A percentile compares a stretch with the other conserved stretches of the same genome.
phyloP scores from a whole-genome alignment of 2,888 invertebrate genomes.

The Eristalis arbustorum region DNA sequence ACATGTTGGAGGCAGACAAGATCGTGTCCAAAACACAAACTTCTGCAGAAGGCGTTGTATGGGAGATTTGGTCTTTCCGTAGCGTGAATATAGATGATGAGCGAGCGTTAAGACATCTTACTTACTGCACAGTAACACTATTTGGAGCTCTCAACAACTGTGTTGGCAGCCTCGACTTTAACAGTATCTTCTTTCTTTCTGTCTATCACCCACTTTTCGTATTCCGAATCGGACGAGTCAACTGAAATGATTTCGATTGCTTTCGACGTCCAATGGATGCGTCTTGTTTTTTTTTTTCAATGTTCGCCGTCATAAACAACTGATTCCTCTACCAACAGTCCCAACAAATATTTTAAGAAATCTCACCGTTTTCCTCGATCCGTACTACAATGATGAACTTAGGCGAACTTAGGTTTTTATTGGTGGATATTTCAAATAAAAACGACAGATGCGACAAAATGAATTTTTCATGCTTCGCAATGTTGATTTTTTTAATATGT shows the following conservation, averaged over 20 bases:
- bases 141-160: neutral
- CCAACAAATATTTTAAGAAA: conserved; percentile 63
- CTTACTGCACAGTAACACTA: too few relatives aligned
- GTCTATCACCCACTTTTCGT: conserved; percentile 46
- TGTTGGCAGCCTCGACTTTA: conserved; percentile 45
- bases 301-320: conserved; percentile 65
- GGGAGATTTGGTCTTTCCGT: too few relatives aligned
- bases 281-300: conserved; percentile 47
- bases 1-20: too few relatives aligned
- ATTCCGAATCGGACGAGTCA: conserved; percentile 58
- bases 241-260: conserved; percentile 50
- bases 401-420: conserved; percentile 47
- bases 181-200: conserved; percentile 33
- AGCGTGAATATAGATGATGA: too few relatives aligned
- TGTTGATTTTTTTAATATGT: neutral
- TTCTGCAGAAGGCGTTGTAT: too few relatives aligned
- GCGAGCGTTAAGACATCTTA: too few relatives aligned
- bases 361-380: conserved; percentile 59
- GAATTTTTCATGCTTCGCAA: conserved; percentile 63
- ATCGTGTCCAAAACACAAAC: too few relatives aligned
- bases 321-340: conserved; percentile 63
- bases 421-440: conserved; percentile 64
- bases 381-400: conserved; percentile 50
- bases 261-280: conserved; percentile 26
- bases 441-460: conserved; percentile 66